Evolutionary conservation across 2,888 invertebrate species (phyloP).

Genomic region (Neoitamus cyanurus): DNA sequence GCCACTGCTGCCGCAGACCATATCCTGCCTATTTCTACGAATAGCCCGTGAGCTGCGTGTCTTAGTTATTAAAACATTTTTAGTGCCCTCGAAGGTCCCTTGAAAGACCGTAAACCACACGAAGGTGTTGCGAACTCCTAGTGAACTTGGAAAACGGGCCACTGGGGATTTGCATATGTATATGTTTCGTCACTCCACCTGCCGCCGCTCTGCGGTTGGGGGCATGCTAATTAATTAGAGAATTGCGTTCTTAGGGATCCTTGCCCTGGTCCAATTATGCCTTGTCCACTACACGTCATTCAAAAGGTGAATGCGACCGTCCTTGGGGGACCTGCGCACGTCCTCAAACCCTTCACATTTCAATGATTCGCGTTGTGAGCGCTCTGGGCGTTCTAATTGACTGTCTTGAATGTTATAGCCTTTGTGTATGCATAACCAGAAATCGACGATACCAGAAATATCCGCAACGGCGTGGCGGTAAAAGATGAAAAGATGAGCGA

Average conservation of each 20-base stretch:
- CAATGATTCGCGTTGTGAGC: too few species aligned
- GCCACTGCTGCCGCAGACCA: neutral
- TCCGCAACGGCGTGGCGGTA: too few species aligned
- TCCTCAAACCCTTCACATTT: neutral
- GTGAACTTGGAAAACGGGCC: constrained; percentile 10
- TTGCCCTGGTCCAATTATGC: neutral
- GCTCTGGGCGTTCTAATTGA: too few species aligned
- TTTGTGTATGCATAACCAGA: too few species aligned
- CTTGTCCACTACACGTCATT: neutral
- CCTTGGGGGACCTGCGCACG: neutral
- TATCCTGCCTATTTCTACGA: neutral
- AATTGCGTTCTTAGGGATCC: neutral
- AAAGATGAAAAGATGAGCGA: too few species aligned
- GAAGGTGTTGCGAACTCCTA: neutral
- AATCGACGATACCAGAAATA: too few species aligned
- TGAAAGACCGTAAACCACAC: constrained; percentile 16
- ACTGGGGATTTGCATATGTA: constrained; percentile 12
- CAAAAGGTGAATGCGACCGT: neutral
- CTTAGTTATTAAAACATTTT: constrained; percentile 36
- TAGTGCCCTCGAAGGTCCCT: constrained; percentile 20
- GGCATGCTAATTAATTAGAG: constrained; percentile 1
- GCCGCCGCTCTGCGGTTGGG: neutral
- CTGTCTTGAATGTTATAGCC: too few species aligned
- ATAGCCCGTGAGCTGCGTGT: constrained; percentile 16
- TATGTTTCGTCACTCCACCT: neutral